Evolutionary conservation across 2,888 invertebrate genomes (phyloP), one percentile per base, ranked within the genome.

Genomic region (Gastrophysa polygoni): DNA sequence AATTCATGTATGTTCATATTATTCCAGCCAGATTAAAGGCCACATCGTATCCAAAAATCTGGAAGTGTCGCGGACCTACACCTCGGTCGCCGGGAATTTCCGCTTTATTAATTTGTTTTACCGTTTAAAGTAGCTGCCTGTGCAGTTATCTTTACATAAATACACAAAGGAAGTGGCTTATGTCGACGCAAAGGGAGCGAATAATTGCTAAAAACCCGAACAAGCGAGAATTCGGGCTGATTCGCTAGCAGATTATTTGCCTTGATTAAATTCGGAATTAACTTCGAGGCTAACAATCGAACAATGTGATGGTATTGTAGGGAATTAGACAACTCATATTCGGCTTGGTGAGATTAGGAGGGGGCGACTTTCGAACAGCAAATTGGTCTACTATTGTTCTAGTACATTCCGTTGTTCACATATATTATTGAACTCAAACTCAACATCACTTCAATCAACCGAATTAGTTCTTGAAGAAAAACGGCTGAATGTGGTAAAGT

Each of bases 91-190:
- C 29, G 34, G 57, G 29, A 32, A 32, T 10, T 46, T 48, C 50
- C 47, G 49, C 64, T 62, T 65, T 63, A 63, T 58, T 66, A 66
- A 66, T 66, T 63, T 61, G 63, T 66, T 66, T 60, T 56, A 60
- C 32, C 56, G 58, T 56, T 48, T 47, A 58, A 61, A 62, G 56
- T 58, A 63, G 46, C 66, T 49, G 47, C 56, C 52, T 17, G 46
- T n/a, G 18, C 55, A 28, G 59, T 61, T 59, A 61, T 63, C 61
- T 59, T 59, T 56, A 59, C 51, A 61, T 61, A 63, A 63, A 66
- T 63, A 59, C 61, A 67, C 67, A 67, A 67, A 67, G 67, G 64
- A 52, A 43, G 59, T 61, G 61, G 61, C 59, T 61, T 59, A 57
- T 29, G 24, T 24, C 52, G 49, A 56, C 46, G 51, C 50, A 56